Percentiles rank a stretch among this genome's conserved stretches.
These are phyloP conservation scores for Aphelenchoides avenae DNA, from an alignment of 1,140 invertebrate genomes.

Conservation along the genomic window DNA sequence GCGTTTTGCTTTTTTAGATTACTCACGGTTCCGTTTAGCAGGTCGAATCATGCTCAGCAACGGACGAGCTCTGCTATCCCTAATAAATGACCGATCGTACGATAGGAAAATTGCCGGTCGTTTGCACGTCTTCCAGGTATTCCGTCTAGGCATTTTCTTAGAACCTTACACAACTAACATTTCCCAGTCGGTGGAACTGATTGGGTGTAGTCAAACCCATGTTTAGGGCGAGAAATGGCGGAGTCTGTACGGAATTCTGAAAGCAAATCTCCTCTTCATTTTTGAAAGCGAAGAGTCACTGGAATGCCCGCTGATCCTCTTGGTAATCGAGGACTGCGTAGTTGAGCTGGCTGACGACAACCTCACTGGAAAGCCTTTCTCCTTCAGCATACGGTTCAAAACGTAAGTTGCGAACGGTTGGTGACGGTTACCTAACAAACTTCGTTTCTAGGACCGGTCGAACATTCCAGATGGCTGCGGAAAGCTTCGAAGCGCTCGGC, in stretches of 20 bases:
- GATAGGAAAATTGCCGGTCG: conserved; percentile 7
- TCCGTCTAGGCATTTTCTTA: not conserved
- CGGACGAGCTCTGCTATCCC: too few species aligned
- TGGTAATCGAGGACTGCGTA: conserved; percentile 35
- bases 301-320: conserved; percentile 27
- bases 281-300: conserved; percentile 28
- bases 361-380: conserved; percentile 27
- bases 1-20: too few species aligned
- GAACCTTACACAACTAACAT: not conserved
- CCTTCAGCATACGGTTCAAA: conserved; percentile 37
- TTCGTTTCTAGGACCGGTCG: conserved; percentile 34
- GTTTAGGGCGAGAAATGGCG: conserved; percentile 37
- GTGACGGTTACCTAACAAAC: not conserved
- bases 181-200: not conserved
- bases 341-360: conserved; percentile 36
- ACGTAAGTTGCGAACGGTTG: conserved; percentile 15
- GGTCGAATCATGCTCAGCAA: too few species aligned
- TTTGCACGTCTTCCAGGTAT: conserved; percentile 12
- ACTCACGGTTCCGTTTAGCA: too few species aligned
- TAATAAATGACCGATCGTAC: conserved; percentile 11
- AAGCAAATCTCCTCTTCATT: conserved; percentile 39
- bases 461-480: conserved; percentile 27
- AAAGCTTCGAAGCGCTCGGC: conserved; percentile 25
- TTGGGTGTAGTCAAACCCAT: not conserved
- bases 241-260: conserved; percentile 30